Evolutionary conservation across 2,797 vertebrate genomes (phyloP).

Genomic region (Schizopygopsis malacanthus): DNA sequence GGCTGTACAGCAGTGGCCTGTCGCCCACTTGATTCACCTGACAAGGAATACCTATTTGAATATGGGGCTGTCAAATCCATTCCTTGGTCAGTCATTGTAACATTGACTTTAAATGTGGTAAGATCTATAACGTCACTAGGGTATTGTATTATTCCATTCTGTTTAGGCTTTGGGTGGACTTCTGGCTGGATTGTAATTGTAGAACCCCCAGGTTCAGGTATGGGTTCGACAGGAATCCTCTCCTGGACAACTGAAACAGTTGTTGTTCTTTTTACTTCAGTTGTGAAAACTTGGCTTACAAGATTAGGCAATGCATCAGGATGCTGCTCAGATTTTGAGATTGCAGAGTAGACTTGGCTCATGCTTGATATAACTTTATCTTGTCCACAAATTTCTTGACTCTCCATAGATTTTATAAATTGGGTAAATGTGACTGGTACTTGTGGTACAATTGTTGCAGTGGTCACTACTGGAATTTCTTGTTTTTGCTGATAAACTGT

Average conservation of each 20-base stretch:
- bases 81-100: constrained; percentile 84
- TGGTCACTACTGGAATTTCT: constrained; percentile 30
- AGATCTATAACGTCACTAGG: constrained; percentile 91
- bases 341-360: constrained; percentile 82
- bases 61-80: constrained; percentile 91
- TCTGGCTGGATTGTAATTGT: constrained; percentile 80
- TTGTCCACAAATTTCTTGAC: constrained; percentile 79
- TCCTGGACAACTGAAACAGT: constrained; percentile 85
- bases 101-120: constrained; percentile 85
- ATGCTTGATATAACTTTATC: constrained; percentile 81
- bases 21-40: constrained; percentile 78
- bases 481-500: constrained; percentile 36
- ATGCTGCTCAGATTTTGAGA: constrained; percentile 80
- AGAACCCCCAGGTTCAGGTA: constrained; percentile 72
- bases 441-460: constrained; percentile 62
- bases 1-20: constrained; percentile 91
- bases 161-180: constrained; percentile 77
- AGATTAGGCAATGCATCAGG: constrained; percentile 75
- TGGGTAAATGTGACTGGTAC: constrained; percentile 79
- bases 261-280: constrained; percentile 83
- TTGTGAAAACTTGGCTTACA: constrained; percentile 82
- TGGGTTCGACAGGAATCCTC: constrained; percentile 75
- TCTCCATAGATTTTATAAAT: constrained; percentile 78
- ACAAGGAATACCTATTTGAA: constrained; percentile 79
- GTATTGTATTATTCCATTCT: constrained; percentile 84